A percentile compares a stretch with the other conserved stretches of the same genome.
Evolutionary conservation across 2,797 vertebrate genomes (phyloP).

Genomic region (Octomys mimax): DNA sequence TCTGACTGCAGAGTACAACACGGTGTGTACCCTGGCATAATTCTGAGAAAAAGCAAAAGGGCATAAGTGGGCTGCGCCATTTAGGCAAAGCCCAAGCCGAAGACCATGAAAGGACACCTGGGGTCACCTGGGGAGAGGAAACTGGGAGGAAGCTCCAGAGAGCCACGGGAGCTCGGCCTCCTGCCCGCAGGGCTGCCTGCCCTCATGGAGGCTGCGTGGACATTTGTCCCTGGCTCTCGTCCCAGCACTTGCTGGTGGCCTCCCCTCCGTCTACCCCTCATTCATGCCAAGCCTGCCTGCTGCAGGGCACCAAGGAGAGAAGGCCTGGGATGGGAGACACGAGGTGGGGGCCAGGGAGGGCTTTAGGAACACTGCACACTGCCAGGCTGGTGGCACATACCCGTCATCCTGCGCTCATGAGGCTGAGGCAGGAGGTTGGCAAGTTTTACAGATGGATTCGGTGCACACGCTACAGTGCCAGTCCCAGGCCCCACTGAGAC

Average conservation of each 20-base stretch:
- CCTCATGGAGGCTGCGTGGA: no score
- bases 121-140: background rate
- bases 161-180: no score
- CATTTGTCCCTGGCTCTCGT: no score
- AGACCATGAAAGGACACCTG: background rate
- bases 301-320: background rate
- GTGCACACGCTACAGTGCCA: background rate
- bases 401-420: background rate
- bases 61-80: rapidly evolving
- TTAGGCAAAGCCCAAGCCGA: background rate
- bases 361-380: background rate
- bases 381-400: background rate
- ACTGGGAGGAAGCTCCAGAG: no score
- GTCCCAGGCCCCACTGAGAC: background rate
- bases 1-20: background rate
- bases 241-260: no score
- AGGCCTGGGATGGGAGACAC: background rate
- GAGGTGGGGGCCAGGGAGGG: background rate
- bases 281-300: background rate
- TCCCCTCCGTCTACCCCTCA: background rate
- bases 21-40: rapidly evolving
- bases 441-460: background rate
- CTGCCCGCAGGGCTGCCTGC: background rate
- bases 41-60: background rate
- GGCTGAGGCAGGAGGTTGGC: background rate